Percentiles rank a stretch among this genome's conserved stretches.
These are phyloP conservation scores for Sphyrna mokarran DNA, from an alignment of 2,113 vertebrate genomes.

Conservation along the genomic window DNA sequence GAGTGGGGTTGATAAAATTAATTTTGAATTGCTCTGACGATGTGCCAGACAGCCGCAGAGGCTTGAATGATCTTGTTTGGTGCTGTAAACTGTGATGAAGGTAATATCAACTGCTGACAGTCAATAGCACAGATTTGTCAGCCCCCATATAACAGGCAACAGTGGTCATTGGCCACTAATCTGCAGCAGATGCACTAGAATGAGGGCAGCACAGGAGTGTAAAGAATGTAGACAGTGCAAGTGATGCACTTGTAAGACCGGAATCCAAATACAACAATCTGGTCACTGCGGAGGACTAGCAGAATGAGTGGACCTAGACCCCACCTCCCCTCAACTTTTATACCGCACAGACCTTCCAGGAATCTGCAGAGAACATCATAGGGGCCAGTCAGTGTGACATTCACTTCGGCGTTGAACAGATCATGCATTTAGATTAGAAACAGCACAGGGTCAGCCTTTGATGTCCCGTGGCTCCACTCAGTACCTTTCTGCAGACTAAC, in stretches of 20 bases:
- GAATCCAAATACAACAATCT: background rate
- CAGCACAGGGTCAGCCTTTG: background rate
- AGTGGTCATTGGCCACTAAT: background rate
- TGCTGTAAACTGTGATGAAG: background rate
- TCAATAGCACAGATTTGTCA: background rate
- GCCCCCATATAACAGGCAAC: background rate
- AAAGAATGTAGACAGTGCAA: background rate
- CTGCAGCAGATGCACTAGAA: background rate
- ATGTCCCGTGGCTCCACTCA: background rate
- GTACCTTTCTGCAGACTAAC: background rate
- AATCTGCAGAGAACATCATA: background rate
- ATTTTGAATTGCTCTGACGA: background rate
- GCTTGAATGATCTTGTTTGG: background rate
- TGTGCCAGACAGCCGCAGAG: background rate
- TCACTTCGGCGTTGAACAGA: background rate
- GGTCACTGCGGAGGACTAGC: background rate
- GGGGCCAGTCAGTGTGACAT: background rate
- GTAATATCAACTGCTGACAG: background rate
- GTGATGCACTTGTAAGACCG: background rate
- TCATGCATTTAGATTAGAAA: background rate
- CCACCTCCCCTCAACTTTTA: background rate
- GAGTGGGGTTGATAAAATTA: background rate
- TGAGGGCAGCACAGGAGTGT: background rate
- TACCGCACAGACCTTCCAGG: background rate
- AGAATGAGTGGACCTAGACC: background rate